A percentile compares a stretch with the other conserved stretches of the same genome.
These are phyloP conservation scores for Anolis apletophallus DNA, from an alignment of 2,797 vertebrate species.

Conservation along the genomic window DNA sequence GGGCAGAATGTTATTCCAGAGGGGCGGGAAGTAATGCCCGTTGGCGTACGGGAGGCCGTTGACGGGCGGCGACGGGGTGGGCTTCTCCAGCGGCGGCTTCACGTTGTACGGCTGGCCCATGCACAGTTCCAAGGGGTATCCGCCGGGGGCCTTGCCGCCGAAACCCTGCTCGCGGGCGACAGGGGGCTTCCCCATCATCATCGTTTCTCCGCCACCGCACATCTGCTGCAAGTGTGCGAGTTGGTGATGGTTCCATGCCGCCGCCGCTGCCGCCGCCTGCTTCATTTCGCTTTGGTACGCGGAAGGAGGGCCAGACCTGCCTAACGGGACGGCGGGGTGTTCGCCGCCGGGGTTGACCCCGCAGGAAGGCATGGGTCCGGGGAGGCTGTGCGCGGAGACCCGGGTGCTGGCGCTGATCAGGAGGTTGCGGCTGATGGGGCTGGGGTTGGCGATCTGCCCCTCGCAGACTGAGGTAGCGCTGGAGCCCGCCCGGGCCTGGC, in stretches of 20 bases:
- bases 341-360: conserved; percentile 85
- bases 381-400: conserved; percentile 91
- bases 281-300: conserved; percentile 91
- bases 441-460: conserved; percentile 99
- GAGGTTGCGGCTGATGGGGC: conserved; percentile 98
- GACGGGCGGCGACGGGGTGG: conserved; percentile 93
- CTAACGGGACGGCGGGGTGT: conserved; percentile 83
- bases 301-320: conserved; percentile 89
- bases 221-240: conserved; percentile 91
- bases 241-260: conserved; percentile 96
- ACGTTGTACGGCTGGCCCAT: conserved; percentile 93
- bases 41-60: conserved; percentile 92
- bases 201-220: conserved; percentile 82
- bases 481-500: conserved; percentile 93
- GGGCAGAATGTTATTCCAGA: conserved; percentile 98
- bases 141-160: conserved; percentile 85
- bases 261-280: conserved; percentile 81
- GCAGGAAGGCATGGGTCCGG: conserved; percentile 87
- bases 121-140: conserved; percentile 93
- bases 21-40: conserved; percentile 95
- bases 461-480: conserved; percentile 96
- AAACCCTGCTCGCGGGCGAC: conserved; percentile 87
- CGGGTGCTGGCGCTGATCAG: conserved; percentile 98
- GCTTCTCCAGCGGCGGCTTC: conserved; percentile 93
- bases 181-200: conserved; percentile 86